phyloP scores from a whole-genome alignment of 2,888 invertebrate species.

The Strigamia transsilvanica region DNA sequence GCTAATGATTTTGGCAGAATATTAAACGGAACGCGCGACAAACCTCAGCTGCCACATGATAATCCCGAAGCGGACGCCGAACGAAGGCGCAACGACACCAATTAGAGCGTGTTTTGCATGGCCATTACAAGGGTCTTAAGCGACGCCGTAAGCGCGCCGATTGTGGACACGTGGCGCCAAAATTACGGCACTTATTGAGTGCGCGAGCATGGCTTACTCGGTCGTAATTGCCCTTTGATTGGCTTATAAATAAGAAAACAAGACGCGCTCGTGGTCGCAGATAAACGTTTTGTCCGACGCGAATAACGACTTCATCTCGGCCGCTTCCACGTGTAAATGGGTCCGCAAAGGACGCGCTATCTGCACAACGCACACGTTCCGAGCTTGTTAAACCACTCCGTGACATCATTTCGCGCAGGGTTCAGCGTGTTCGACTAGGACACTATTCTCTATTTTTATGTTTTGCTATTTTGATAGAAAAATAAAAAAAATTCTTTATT shows the following conservation, averaged over 20 bases:
- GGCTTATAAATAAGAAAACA: constrained; percentile 44
- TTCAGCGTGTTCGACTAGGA: background rate
- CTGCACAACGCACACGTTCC: constrained; percentile 14
- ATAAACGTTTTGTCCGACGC: constrained; percentile 39
- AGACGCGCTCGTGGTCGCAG: constrained; percentile 42
- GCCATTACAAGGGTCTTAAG: constrained; percentile 44
- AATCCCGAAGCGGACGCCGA: constrained; percentile 40
- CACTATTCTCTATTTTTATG: background rate
- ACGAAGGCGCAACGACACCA: constrained; percentile 42
- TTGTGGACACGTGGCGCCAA: constrained; percentile 44
- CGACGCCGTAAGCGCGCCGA: constrained; percentile 39
- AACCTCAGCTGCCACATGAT: constrained; percentile 44
- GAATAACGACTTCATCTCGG: constrained; percentile 37
- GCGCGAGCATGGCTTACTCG: constrained; percentile 44
- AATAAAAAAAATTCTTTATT: background rate
- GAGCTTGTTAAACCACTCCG: constrained; percentile 9
- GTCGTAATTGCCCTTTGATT: constrained; percentile 42
- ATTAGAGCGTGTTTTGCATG: constrained; percentile 44
- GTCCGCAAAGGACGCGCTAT: constrained; percentile 31
- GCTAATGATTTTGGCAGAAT: constrained; percentile 44
- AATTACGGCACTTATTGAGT: constrained; percentile 44
- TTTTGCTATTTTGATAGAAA: no score
- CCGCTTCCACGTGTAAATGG: constrained; percentile 35
- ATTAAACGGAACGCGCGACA: constrained; percentile 44
- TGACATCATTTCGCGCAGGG: background rate